Percentiles rank a stretch among this genome's conserved stretches.
Evolutionary conservation across 2,888 invertebrate species (phyloP).

Genomic region (Phasia obesa): DNA sequence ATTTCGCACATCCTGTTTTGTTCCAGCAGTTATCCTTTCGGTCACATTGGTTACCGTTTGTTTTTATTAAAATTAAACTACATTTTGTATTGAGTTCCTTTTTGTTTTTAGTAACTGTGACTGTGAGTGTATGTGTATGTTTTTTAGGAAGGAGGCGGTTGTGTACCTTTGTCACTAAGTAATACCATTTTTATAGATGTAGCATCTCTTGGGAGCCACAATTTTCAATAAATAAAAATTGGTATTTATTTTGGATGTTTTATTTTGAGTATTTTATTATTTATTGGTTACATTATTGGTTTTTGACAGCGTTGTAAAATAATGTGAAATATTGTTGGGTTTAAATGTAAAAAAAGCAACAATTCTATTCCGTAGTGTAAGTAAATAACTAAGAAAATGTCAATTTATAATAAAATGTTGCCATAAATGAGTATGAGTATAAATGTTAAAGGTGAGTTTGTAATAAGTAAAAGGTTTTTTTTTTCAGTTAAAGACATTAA

Average conservation of each 20-base stretch:
- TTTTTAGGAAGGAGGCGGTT: not conserved
- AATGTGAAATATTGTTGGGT: constrained; percentile 38
- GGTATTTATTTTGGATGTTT: constrained; percentile 56
- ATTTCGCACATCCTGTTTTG: constrained; percentile 17
- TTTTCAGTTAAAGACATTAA: too few species aligned
- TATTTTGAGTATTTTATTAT: constrained; percentile 64
- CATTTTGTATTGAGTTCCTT: constrained; percentile 42
- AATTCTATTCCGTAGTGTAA: not conserved
- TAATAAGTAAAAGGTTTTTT: not conserved
- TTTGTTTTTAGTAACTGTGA: constrained; percentile 12
- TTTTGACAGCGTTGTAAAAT: constrained; percentile 63
- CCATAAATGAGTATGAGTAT: not conserved
- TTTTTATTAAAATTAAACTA: constrained; percentile 69
- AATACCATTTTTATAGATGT: constrained; percentile 41
- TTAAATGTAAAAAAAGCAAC: constrained; percentile 3
- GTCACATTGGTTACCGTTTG: constrained; percentile 63
- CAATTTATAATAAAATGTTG: constrained; percentile 8
- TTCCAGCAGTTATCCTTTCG: constrained; percentile 54
- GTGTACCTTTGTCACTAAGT: constrained; percentile 42
- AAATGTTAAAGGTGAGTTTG: constrained; percentile 10
- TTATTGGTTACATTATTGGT: constrained; percentile 68
- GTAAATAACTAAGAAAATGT: constrained; percentile 13
- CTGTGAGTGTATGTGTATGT: not conserved
- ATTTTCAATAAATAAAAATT: constrained; percentile 77
- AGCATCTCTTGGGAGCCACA: constrained; percentile 75